A percentile compares a stretch with the other conserved stretches of the same genome.
Conservation (phyloP, 2,888 invertebrate genomes). For the Lutraria lutraria region DNA sequence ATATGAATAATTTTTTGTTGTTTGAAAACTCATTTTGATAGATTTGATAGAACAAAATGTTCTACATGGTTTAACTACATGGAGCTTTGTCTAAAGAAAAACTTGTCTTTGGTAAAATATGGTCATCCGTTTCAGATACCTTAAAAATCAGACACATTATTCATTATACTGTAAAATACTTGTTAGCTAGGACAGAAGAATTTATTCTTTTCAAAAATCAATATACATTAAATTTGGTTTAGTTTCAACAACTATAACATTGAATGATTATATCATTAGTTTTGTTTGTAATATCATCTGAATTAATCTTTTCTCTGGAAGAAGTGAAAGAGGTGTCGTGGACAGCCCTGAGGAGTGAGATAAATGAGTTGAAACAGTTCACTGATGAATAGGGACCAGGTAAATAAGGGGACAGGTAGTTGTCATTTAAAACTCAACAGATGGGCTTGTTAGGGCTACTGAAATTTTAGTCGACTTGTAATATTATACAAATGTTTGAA, state of each 20-base stretch:
- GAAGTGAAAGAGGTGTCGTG: background rate
- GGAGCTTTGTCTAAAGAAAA: too few relatives aligned
- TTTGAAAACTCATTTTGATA: too few relatives aligned
- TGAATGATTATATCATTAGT: background rate
- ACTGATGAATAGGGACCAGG: background rate
- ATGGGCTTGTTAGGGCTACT: background rate
- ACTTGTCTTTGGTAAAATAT: too few relatives aligned
- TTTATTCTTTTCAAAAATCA: background rate
- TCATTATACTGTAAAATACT: too few relatives aligned
- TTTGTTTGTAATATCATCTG: background rate
- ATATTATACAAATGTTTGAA: background rate
- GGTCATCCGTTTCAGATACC: too few relatives aligned
- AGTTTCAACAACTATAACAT: background rate
- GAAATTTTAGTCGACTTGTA: background rate
- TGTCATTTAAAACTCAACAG: conserved; percentile 16
- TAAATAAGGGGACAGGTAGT: background rate
- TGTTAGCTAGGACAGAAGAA: background rate
- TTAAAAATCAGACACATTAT: too few relatives aligned
- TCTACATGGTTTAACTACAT: too few relatives aligned
- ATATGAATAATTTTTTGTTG: too few relatives aligned
- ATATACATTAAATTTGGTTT: background rate
- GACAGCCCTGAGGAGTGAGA: background rate
- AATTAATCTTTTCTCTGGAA: background rate
- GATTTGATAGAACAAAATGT: too few relatives aligned
- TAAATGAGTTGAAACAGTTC: background rate